Evolutionary conservation across 2,113 vertebrate species (phyloP), one percentile per base, ranked within the genome.

Genomic region (Plotosus lineatus): DNA sequence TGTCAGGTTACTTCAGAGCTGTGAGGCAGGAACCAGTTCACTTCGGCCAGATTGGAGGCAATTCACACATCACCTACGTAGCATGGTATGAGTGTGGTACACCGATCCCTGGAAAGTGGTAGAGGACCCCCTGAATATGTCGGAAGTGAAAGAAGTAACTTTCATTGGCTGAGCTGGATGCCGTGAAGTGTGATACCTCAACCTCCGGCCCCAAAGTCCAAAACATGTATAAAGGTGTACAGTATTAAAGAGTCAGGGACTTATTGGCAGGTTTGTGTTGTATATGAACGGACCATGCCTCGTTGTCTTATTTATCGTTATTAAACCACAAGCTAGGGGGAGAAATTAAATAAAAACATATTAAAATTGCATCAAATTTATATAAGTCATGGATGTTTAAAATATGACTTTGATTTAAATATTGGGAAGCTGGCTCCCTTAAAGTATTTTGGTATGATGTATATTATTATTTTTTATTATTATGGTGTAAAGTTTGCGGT

Each of bases 361-460:
- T 12, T 63, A 61, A 82, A 61, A 60, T 68, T 4, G 33, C 68
- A 9, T 71, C 42, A 69, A 75, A 21, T 77, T 61, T 26, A 48
- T 63, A 26, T 19, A 63, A 77, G 75, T 61, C 44, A 33, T 77
- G 42, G 51, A 69, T 56, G 38, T 69, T 65, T 58, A 10, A 86
- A 88, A 85, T 83, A 78, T 84, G 85, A 33, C 73, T 71, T 78
- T 75, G 75, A 15, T 88, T 90, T 88, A 91, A 88, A 91, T 88
- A 91, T 90, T 87, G 95, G 97, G 97, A 97, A 98, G 97, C 97
- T 96, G 96, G 97, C 97, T 98, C 95, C 97, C 97, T 95, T 89
- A 90, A 93, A 92, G 86, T 95, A 92, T 96, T 97, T 94, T 96
- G 93, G 95, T 95, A 85, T 90, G 93, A 92, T 95, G 93, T 95